Evolutionary conservation across 2,888 invertebrate genomes (phyloP).

Genomic region (Steinernema scapterisci): DNA sequence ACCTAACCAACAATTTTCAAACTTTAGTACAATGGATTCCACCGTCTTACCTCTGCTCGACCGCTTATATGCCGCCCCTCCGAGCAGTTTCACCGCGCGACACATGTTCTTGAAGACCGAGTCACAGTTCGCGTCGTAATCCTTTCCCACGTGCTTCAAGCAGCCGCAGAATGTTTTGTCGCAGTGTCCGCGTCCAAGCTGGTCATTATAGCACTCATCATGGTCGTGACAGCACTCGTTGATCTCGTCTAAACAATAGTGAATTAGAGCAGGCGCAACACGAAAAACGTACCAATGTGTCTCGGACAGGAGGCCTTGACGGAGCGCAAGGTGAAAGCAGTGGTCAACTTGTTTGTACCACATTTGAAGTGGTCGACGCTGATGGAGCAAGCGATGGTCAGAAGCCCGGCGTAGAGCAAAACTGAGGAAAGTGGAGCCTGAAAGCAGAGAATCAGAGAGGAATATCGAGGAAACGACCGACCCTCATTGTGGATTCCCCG

Average conservation of each 20-base stretch:
- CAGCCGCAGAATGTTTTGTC: constrained; percentile 2
- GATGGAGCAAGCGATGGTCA: not conserved
- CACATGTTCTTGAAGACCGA: constrained; percentile 2
- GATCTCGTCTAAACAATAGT: not conserved
- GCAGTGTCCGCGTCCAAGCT: not conserved
- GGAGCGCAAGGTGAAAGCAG: not conserved
- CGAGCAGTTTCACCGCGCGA: not conserved
- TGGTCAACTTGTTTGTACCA: constrained; percentile 1
- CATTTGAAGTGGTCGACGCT: not conserved
- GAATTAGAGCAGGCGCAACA: not conserved
- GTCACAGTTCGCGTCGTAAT: not conserved
- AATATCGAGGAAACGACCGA: not conserved
- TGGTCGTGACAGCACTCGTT: not conserved
- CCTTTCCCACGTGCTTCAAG: not conserved
- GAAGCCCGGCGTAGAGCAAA: not conserved
- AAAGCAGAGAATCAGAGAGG: not conserved
- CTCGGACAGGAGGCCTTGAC: not conserved
- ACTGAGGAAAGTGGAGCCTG: not conserved
- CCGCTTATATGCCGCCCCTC: not conserved
- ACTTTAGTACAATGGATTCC: too few species aligned
- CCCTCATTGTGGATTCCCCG: not conserved
- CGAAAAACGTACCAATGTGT: not conserved
- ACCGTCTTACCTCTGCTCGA: not conserved
- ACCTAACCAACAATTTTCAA: too few species aligned
- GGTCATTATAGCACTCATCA: not conserved